These are phyloP conservation scores for Sphecodes monilicornis DNA, from an alignment of 2,888 invertebrate genomes.

Conservation along the genomic window DNA sequence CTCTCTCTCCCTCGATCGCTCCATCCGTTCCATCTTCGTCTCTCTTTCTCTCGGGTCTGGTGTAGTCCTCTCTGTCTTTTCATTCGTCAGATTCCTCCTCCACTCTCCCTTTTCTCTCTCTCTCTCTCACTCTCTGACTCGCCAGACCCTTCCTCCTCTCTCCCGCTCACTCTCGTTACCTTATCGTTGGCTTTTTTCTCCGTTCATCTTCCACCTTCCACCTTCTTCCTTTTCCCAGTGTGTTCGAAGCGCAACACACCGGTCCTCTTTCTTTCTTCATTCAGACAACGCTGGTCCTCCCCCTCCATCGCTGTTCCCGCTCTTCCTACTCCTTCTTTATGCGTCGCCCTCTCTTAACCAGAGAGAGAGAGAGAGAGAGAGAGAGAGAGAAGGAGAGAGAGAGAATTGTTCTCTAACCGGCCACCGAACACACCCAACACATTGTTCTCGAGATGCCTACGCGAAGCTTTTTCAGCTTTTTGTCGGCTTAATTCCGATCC, in stretches of 20 bases:
- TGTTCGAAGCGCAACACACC: conserved; percentile 23
- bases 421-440: conserved; percentile 75
- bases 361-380: background rate
- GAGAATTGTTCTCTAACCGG: conserved; percentile 51
- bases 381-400: conserved; percentile 26
- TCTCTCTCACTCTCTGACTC: conserved; percentile 29
- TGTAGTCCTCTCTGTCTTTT: conserved; percentile 59
- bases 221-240: conserved; percentile 28
- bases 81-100: conserved; percentile 58
- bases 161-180: conserved; percentile 32
- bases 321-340: conserved; percentile 41
- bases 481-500: conserved; percentile 82
- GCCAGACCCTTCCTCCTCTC: background rate
- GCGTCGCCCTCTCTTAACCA: conserved; percentile 48
- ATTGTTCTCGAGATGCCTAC: conserved; percentile 78
- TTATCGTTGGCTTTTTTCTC: conserved; percentile 50
- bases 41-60: conserved; percentile 28
- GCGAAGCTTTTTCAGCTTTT: conserved; percentile 77
- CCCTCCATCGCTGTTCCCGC: conserved; percentile 27
- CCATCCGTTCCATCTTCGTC: conserved; percentile 48
- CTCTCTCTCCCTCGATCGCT: conserved; percentile 55
- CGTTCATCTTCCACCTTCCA: conserved; percentile 51
- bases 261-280: conserved; percentile 41
- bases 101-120: conserved; percentile 35
- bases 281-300: conserved; percentile 51